Percentiles rank a stretch among this genome's conserved stretches.
These are phyloP conservation scores for Zaprionus bogoriensis DNA, from an alignment of 2,888 invertebrate species.

Conservation along the genomic window DNA sequence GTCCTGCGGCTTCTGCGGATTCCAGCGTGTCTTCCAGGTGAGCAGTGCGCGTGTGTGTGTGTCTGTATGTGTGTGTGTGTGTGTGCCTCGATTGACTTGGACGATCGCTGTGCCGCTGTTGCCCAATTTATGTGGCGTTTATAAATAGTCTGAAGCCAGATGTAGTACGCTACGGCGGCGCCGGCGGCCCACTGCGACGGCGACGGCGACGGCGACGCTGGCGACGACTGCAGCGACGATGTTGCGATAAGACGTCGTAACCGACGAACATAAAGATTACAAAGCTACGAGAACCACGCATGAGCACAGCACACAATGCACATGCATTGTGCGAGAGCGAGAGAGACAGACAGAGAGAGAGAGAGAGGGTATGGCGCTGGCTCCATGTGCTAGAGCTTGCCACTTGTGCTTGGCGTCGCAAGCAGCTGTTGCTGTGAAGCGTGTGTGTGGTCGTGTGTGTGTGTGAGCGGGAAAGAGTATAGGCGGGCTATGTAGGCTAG, in stretches of 20 bases:
- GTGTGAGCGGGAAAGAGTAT: no score
- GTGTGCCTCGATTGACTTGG: background rate
- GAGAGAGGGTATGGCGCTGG: background rate
- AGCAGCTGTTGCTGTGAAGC: no score
- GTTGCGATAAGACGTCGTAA: background rate
- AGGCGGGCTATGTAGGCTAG: no score
- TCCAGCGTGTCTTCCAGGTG: slow-evolving; percentile 81
- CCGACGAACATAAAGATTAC: background rate
- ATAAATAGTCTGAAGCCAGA: slow-evolving; percentile 65
- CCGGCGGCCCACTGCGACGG: background rate
- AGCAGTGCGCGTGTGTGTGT: slow-evolving; percentile 16
- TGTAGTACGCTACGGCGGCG: slow-evolving; percentile 10
- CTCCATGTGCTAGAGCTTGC: no score
- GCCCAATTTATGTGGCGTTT: slow-evolving; percentile 45
- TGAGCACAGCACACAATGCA: background rate
- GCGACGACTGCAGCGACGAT: background rate
- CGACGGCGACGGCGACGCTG: background rate
- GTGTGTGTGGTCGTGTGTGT: no score
- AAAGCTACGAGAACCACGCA: background rate
- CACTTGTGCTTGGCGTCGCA: no score
- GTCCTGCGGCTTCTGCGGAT: slow-evolving; percentile 77
- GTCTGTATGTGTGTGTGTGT: background rate
- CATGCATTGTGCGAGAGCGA: background rate
- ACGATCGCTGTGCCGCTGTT: slow-evolving; percentile 11
- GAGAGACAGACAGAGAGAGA: background rate